Conservation (phyloP, 1,140 invertebrate species). For the Eurosta solidaginis region DNA sequence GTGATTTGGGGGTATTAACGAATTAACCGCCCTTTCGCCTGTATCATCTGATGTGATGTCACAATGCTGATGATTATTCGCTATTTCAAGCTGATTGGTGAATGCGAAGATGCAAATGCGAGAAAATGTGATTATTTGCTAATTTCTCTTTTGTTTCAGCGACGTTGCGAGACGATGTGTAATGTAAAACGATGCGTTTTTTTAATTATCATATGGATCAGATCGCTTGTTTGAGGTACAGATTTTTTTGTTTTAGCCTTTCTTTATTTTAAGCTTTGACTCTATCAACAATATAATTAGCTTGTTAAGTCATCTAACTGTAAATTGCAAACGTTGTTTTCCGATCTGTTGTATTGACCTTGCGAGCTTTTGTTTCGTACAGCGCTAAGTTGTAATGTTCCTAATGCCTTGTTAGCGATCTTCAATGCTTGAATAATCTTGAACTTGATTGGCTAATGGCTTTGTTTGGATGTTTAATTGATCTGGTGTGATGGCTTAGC, state of each 20-base stretch:
- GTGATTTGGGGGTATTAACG: neutral
- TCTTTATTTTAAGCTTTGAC: neutral
- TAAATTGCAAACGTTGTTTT: neutral
- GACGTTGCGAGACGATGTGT: conserved; percentile 16
- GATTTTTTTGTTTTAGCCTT: neutral
- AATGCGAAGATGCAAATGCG: conserved; percentile 14
- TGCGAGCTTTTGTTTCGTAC: neutral
- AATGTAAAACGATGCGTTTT: neutral
- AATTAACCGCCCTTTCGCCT: conserved; percentile 14
- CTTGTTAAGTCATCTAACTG: neutral
- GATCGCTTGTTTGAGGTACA: neutral
- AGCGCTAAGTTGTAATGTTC: neutral
- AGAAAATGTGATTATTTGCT: conserved; percentile 11
- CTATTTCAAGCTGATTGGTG: neutral
- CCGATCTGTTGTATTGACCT: neutral
- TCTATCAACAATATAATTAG: neutral
- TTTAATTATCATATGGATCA: neutral
- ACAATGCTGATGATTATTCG: conserved; percentile 15
- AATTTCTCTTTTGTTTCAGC: neutral
- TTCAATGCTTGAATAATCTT: neutral
- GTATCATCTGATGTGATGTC: conserved; percentile 9
- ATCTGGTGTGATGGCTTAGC: neutral
- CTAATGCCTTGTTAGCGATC: neutral
- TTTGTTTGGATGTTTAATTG: conserved; percentile 21
- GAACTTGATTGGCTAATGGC: conserved; percentile 25